Evolutionary conservation across 2,797 vertebrate genomes (phyloP), one percentile per base, ranked within the genome.

Genomic region (Amphiprion clarkii): DNA sequence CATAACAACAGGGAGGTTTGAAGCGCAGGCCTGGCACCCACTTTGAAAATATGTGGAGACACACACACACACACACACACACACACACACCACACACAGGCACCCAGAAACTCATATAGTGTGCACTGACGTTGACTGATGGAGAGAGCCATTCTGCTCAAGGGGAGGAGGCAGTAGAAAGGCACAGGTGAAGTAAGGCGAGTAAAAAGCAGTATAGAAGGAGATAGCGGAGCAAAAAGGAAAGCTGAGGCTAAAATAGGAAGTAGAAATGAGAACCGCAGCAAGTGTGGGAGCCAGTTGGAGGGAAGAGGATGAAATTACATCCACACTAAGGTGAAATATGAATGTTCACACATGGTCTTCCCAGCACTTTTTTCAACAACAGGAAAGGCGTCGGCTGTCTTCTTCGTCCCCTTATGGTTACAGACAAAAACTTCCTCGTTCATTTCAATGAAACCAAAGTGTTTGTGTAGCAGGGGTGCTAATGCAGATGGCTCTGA

Each of bases 71-170:
- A 39, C 36, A 39, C 36, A 39, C 67, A 54, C 19, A 68, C 14
- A 49, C 52, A 17, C 52, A 21, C 25, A 46, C 23, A 39, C 36
- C 14, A 49, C 52, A 17, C 52, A 21, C 25, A 46, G 53, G 9
- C 0, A n/a, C 52, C 48, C n/a, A 64, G 53, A 52, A 52, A 66
- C 59, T 27, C 56, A 78, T 48, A 65, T n/a, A 48, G 55, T 40
- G 40, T 27, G 21, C 33, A 23, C 19, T 17, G 64, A 73, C 46
- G 1, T 61, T 74, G 73, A 80, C 60, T 58, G 78, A 78, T 74
- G 67, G 58, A 68, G 25, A 53, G 42, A 54, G 33, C 21, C 21
- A 29, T 53, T 73, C 42, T 69, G 33, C 73, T 67, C n/a, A 9
- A 17, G 55, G 57, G 48, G 56, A 40, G 23, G 58, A 48, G 29